Evolutionary conservation across 2,797 vertebrate genomes (phyloP), one percentile per base, ranked within the genome.

Genomic region (Crocidura indochinensis): DNA sequence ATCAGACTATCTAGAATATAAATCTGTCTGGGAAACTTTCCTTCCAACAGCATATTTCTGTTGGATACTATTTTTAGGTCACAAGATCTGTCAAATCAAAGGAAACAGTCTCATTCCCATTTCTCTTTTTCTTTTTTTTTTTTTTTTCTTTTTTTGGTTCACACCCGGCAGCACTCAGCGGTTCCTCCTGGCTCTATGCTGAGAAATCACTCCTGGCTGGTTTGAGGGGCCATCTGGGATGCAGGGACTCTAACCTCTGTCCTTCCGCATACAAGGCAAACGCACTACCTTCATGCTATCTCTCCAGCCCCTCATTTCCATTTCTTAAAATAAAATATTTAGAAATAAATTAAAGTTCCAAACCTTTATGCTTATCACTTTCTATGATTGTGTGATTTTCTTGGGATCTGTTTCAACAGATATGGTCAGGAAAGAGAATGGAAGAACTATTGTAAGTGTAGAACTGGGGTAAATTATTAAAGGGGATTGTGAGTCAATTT

Each of bases 41-140:
- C 71, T 81, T 56, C 47, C 72, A 82, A 53, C 2, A 91, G 67
- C 27, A 56, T 56, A 27, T 84, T 90, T 90, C 81, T 47, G 44
- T 44, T 44, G 19, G 82, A 92, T 56, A 72, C 8, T 75, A 8
- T 65, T 86, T 88, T 87, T 78, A 79, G 47, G 12, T 60, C 14
- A 47, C 22, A 68, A 53, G 56, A 74, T 17, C 31, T 93, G 53
- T 84, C 26, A 94, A 81, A 73, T 75, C 76, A 84, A 51, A 69
- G 53, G 88, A 92, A 84, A 78, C 8, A 71, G 20, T 51, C 31
- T 38, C 38, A 38, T 38, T 38, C 38, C 5, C 38, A n/a, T 38
- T 5, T 38, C 38, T 38, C 38, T 38, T n/a, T n/a, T n/a, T n/a
- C n/a, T n/a, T n/a, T n/a, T n/a, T n/a, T n/a, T n/a, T n/a, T n/a